Evolutionary conservation across 2,888 invertebrate species (phyloP).

Genomic region (Harmothoe impar): DNA sequence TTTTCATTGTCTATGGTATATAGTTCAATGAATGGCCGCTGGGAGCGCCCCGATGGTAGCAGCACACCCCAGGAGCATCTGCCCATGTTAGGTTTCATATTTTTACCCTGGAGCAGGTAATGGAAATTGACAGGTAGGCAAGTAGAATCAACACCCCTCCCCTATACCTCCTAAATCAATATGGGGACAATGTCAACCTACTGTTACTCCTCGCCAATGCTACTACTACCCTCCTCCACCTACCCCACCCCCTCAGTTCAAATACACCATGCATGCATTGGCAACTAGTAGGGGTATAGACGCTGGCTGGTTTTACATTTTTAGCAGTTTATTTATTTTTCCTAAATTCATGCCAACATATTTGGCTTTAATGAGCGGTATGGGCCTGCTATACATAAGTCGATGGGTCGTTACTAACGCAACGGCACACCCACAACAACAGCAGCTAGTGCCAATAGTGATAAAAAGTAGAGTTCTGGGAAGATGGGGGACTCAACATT

Average conservation of each 20-base stretch:
- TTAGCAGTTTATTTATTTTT: neutral
- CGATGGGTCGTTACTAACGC: slow-evolving; percentile 22
- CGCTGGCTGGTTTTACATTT: neutral
- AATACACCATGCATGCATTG: neutral
- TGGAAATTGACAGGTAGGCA: slow-evolving; percentile 51
- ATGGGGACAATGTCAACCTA: neutral
- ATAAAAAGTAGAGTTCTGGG: neutral
- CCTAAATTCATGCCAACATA: neutral
- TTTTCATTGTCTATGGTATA: neutral
- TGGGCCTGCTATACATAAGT: slow-evolving; percentile 19
- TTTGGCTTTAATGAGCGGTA: slow-evolving; percentile 20
- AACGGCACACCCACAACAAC: slow-evolving; percentile 25
- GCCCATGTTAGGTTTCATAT: neutral
- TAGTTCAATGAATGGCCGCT: neutral
- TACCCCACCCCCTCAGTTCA: neutral
- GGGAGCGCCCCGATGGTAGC: neutral
- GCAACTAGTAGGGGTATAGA: neutral
- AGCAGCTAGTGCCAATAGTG: neutral
- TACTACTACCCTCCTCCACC: neutral
- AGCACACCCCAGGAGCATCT: neutral
- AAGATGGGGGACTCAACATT: neutral
- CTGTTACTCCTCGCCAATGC: neutral
- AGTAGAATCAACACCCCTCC: slow-evolving; percentile 15
- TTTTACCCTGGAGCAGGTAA: neutral
- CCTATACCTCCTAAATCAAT: neutral